Conservation (phyloP, 2,113 vertebrate species). For the Grammomys surdaster region DNA sequence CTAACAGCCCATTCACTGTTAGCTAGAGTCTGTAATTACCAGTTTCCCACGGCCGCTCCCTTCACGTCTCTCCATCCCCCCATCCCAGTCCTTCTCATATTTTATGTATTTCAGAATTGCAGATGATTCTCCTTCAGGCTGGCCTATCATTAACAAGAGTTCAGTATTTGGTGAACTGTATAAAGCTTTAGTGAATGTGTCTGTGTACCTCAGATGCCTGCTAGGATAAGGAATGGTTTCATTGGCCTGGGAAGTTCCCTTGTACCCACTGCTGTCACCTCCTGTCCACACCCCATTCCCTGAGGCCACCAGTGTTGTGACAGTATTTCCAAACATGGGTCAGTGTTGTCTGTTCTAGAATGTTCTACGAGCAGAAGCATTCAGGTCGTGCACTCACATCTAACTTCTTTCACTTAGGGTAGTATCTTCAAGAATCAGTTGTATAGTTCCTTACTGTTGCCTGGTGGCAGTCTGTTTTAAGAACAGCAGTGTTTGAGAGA, state of each 20-base stretch:
- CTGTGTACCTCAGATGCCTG: background rate
- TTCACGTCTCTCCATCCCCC: background rate
- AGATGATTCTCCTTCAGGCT: background rate
- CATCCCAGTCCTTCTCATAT: background rate
- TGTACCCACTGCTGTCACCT: background rate
- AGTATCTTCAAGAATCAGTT: background rate
- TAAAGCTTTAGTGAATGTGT: background rate
- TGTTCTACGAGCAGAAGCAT: background rate
- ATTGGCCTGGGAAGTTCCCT: background rate
- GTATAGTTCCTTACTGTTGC: background rate
- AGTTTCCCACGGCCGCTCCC: background rate
- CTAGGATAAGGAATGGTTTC: background rate
- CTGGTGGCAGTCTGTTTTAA: background rate
- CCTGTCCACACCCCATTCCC: background rate
- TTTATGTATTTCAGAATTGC: background rate
- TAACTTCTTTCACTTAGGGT: slow-evolving; percentile 12
- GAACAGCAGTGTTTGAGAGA: background rate
- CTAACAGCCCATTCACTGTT: background rate
- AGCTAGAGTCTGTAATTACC: background rate
- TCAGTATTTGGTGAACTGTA: background rate
- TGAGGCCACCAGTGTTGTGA: background rate
- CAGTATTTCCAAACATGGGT: background rate
- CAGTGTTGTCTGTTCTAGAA: slow-evolving; percentile 1
- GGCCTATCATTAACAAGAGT: background rate
- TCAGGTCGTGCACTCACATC: background rate